Evolutionary conservation across 2,113 vertebrate species (phyloP).

Genomic region (Edolisoma coerulescens): DNA sequence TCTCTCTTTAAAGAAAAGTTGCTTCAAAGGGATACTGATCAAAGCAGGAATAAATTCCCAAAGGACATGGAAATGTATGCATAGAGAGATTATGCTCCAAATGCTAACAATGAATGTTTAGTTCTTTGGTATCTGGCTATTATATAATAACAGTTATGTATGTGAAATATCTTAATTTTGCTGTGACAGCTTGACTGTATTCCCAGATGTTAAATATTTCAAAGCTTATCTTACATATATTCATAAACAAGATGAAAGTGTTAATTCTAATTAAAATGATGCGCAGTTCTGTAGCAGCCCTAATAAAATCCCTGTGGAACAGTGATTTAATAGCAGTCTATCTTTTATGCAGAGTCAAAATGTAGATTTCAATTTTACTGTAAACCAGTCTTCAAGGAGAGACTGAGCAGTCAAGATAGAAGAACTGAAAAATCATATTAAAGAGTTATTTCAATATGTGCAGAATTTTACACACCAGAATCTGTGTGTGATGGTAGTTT

Average conservation of each 20-base stretch:
- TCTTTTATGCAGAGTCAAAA: neutral
- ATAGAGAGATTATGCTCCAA: constrained; percentile 66
- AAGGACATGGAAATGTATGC: constrained; percentile 69
- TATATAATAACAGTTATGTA: constrained; percentile 46
- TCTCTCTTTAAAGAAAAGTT: constrained; percentile 80
- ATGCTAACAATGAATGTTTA: constrained; percentile 77
- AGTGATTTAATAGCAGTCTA: constrained; percentile 16
- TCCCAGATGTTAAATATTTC: constrained; percentile 64
- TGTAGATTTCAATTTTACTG: neutral
- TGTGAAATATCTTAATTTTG: constrained; percentile 68
- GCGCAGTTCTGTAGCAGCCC: constrained; percentile 17
- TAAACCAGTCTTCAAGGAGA: neutral
- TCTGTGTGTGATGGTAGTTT: neutral
- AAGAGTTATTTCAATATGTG: neutral
- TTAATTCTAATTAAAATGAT: constrained; percentile 74
- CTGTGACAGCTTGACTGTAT: constrained; percentile 56
- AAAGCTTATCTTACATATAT: constrained; percentile 55
- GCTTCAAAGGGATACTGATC: constrained; percentile 85
- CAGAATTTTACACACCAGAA: neutral
- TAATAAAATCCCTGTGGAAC: constrained; percentile 47
- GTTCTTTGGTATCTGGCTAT: constrained; percentile 70
- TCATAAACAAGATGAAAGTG: constrained; percentile 66
- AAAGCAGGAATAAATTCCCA: constrained; percentile 83
- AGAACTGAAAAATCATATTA: neutral
- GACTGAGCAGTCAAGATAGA: neutral